phyloP scores from a whole-genome alignment of 2,113 vertebrate species.

The Percina caprodes region DNA sequence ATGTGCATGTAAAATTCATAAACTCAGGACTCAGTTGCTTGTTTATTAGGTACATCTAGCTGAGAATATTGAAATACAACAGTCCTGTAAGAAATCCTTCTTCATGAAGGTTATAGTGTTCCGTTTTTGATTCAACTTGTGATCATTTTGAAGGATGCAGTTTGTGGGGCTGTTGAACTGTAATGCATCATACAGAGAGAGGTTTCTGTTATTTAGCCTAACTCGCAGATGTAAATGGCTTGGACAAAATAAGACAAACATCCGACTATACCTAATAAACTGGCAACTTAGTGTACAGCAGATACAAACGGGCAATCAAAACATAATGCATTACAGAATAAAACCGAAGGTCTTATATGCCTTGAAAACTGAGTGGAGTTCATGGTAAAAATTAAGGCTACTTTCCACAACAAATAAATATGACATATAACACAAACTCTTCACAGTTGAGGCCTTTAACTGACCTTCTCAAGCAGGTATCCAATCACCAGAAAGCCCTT shows the following conservation, averaged over 20 bases:
- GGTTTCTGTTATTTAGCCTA: neutral
- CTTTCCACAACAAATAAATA: neutral
- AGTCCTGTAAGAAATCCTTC: neutral
- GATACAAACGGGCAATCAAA: neutral
- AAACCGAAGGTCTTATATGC: neutral
- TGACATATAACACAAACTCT: neutral
- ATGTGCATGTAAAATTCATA: neutral
- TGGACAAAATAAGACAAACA: conserved; percentile 4
- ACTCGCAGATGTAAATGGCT: neutral
- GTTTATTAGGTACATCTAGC: too few relatives aligned
- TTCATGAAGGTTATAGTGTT: too few relatives aligned
- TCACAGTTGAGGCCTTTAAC: conserved; percentile 20
- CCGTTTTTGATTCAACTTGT: neutral
- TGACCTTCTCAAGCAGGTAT: conserved; percentile 98
- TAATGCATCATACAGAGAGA: neutral
- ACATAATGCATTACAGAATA: neutral
- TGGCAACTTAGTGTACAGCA: neutral
- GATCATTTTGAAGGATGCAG: neutral
- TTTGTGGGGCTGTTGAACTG: neutral
- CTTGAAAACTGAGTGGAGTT: neutral
- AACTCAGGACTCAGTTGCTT: too few relatives aligned
- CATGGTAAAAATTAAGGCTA: neutral
- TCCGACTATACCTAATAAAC: neutral
- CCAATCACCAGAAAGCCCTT: conserved; percentile 99
- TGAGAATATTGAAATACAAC: neutral